phyloP scores from a whole-genome alignment of 2,888 invertebrate species.

The Caenorhabditis japonica region DNA sequence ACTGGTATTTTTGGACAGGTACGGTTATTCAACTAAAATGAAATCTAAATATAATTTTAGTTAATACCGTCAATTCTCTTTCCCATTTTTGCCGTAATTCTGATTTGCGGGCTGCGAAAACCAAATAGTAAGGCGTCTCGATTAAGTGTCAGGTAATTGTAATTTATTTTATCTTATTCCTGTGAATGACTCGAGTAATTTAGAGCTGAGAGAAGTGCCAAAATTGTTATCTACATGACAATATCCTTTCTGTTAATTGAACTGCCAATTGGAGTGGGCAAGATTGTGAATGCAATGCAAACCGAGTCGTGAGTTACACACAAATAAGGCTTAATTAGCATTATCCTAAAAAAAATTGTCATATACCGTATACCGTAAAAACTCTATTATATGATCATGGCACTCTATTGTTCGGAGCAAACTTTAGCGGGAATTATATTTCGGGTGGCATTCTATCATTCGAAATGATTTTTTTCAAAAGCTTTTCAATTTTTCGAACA shows the following conservation, averaged over 20 bases:
- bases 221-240: constrained; percentile 36
- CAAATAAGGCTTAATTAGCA: no score
- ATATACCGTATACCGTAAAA: no score
- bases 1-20: constrained; percentile 32
- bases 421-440: no score
- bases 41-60: constrained; percentile 1
- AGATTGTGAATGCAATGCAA: constrained; percentile 21
- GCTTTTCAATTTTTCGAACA: no score
- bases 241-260: constrained; percentile 19
- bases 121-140: constrained; percentile 7
- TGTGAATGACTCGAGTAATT: no score
- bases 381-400: no score
- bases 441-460: no score
- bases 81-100: constrained; percentile 24
- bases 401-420: no score
- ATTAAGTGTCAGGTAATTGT: no score
- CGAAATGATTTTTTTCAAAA: no score
- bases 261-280: constrained; percentile 29
- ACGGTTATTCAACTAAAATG: not conserved
- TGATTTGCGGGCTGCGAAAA: constrained; percentile 16
- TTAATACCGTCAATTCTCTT: constrained; percentile 14
- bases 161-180: no score
- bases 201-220: constrained; percentile 24
- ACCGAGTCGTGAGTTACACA: constrained; percentile 27
- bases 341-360: no score